These are phyloP conservation scores for Sphaeridia pumilis DNA, from an alignment of 2,888 invertebrate species.

Conservation along the genomic window DNA sequence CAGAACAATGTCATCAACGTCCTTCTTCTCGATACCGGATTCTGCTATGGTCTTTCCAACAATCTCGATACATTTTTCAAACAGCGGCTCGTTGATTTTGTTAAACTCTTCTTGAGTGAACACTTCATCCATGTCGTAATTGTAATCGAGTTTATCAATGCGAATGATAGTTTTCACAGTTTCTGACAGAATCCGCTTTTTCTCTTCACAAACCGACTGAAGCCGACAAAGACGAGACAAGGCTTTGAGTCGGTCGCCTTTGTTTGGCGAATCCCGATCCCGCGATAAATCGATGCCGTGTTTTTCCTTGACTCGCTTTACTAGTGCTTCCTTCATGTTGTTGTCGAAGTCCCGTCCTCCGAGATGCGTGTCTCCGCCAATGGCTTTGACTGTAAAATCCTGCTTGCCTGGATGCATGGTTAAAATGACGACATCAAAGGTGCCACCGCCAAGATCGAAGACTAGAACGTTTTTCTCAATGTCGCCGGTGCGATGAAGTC, in stretches of 20 bases:
- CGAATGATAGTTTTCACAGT: background rate
- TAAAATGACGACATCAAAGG: slow-evolving; percentile 11
- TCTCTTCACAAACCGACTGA: slow-evolving; percentile 3
- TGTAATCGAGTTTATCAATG: background rate
- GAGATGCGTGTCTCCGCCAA: slow-evolving; percentile 5
- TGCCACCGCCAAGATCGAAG: slow-evolving; percentile 13
- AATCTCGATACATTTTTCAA: slow-evolving; percentile 13
- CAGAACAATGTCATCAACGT: slow-evolving; percentile 51
- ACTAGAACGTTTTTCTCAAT: slow-evolving; percentile 1
- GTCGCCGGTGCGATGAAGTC: background rate
- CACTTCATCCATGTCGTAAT: slow-evolving; percentile 5
- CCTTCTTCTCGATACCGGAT: background rate
- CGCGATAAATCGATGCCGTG: slow-evolving; percentile 3
- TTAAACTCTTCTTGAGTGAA: slow-evolving; percentile 16
- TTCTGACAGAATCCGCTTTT: slow-evolving; percentile 4
- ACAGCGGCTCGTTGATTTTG: slow-evolving; percentile 7
- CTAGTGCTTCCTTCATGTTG: slow-evolving; percentile 1
- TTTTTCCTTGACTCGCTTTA: background rate
- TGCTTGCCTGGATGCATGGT: background rate
- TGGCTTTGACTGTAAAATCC: background rate
- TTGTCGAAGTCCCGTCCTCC: slow-evolving; percentile 12
- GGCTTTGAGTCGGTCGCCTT: background rate
- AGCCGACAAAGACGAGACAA: background rate
- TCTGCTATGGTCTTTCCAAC: slow-evolving; percentile 7
- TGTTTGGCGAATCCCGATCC: background rate